Conservation (phyloP, 2,797 vertebrate genomes). For the Odontamblyopus rebecca region DNA sequence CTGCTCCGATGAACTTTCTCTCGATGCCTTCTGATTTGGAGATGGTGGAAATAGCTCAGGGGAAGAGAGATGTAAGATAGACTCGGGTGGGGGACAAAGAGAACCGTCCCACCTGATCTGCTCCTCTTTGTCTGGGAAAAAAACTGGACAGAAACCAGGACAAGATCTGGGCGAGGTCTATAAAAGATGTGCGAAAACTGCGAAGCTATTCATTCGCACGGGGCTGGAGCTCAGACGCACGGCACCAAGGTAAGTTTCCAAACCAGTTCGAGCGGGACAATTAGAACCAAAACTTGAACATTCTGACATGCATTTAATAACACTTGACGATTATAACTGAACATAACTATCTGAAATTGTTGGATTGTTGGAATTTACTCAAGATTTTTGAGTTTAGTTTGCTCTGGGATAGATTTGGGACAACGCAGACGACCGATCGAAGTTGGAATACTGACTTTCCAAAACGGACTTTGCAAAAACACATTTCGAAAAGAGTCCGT, state of each 20-base stretch:
- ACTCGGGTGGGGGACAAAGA: constrained; percentile 41
- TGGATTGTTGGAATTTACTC: neutral
- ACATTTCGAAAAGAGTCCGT: neutral
- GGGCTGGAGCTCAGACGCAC: neutral
- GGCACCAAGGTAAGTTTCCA: constrained; percentile 56
- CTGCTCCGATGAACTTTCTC: too few species aligned
- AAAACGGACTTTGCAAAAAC: neutral
- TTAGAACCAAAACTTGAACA: neutral
- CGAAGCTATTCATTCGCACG: constrained; percentile 13
- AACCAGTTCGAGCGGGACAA: neutral
- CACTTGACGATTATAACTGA: neutral
- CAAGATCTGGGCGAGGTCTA: constrained; percentile 58
- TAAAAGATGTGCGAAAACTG: constrained; percentile 59
- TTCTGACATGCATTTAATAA: too few species aligned
- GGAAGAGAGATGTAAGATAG: neutral
- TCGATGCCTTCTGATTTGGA: too few species aligned
- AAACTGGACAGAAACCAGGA: constrained; percentile 33
- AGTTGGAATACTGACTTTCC: neutral
- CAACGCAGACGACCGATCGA: neutral
- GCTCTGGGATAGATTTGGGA: neutral
- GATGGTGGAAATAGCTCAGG: neutral
- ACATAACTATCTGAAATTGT: neutral
- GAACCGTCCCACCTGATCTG: constrained; percentile 8
- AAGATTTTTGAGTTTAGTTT: neutral
- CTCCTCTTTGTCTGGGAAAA: constrained; percentile 47